Conservation (phyloP, 23 tunicate species). For the Styela clava region DNA sequence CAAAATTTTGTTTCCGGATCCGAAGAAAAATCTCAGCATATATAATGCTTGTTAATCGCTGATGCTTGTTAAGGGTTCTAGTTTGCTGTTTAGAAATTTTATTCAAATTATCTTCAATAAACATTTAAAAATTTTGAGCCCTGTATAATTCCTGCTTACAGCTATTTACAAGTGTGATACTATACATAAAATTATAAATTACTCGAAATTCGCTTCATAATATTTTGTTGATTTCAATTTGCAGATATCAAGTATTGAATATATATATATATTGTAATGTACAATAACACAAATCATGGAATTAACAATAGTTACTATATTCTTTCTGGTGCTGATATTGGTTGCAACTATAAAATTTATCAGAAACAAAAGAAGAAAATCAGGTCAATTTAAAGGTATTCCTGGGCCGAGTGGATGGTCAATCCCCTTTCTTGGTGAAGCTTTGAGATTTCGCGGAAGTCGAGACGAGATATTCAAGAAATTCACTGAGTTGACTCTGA, state of each 20-base stretch:
- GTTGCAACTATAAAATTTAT: neutral
- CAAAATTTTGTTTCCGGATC: too few species aligned
- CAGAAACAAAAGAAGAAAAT: neutral
- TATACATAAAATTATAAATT: too few species aligned
- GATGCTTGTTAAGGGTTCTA: too few species aligned
- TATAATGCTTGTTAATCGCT: too few species aligned
- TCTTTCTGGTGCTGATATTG: neutral
- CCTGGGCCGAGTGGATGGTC: neutral
- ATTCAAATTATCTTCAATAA: too few species aligned
- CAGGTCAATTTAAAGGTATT: neutral
- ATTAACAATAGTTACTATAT: neutral
- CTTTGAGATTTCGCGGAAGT: neutral
- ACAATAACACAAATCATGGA: neutral
- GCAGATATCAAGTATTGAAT: neutral
- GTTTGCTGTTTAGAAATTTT: too few species aligned
- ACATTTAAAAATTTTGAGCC: too few species aligned
- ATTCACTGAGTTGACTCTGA: neutral
- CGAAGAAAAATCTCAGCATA: too few species aligned
- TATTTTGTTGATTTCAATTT: neutral
- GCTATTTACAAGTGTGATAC: too few species aligned
- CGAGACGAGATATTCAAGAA: neutral
- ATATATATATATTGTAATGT: too few species aligned
- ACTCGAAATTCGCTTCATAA: too few species aligned
- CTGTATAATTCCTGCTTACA: too few species aligned
- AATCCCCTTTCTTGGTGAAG: neutral